A percentile compares a stretch with the other conserved stretches of the same genome.
Conservation (phyloP, 2,113 vertebrate species). For the Tauraco erythrolophus region DNA sequence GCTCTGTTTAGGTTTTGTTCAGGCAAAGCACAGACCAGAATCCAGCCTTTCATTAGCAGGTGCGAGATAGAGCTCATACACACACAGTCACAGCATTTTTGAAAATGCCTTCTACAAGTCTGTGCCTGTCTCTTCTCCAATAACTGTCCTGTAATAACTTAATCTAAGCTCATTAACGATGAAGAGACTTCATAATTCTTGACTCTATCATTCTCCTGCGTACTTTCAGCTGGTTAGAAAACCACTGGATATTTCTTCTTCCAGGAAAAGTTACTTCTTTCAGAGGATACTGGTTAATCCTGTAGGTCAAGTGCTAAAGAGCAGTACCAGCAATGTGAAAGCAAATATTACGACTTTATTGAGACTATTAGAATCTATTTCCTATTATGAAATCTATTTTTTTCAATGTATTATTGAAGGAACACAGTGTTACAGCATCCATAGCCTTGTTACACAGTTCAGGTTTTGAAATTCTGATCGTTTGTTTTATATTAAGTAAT, state of each 20-base stretch:
- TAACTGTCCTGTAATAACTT: neutral
- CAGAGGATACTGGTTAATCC: neutral
- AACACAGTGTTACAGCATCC: neutral
- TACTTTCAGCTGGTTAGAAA: neutral
- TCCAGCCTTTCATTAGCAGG: neutral
- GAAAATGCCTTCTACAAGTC: neutral
- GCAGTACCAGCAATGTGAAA: rapidly evolving
- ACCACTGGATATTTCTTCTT: neutral
- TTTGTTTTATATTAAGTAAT: neutral
- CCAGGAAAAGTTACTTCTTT: neutral
- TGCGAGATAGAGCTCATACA: neutral
- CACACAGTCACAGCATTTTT: neutral
- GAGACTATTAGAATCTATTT: neutral
- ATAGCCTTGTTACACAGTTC: neutral
- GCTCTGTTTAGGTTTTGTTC: neutral
- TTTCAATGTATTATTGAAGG: neutral
- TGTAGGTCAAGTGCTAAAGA: neutral
- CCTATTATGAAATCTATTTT: neutral
- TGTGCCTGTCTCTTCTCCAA: neutral
- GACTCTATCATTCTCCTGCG: neutral
- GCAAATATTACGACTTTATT: neutral
- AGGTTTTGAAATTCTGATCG: neutral
- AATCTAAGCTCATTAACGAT: neutral
- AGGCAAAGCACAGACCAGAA: neutral
- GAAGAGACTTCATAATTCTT: neutral